Conservation (phyloP, 2,113 vertebrate species). For the Phasianus colchicus region DNA sequence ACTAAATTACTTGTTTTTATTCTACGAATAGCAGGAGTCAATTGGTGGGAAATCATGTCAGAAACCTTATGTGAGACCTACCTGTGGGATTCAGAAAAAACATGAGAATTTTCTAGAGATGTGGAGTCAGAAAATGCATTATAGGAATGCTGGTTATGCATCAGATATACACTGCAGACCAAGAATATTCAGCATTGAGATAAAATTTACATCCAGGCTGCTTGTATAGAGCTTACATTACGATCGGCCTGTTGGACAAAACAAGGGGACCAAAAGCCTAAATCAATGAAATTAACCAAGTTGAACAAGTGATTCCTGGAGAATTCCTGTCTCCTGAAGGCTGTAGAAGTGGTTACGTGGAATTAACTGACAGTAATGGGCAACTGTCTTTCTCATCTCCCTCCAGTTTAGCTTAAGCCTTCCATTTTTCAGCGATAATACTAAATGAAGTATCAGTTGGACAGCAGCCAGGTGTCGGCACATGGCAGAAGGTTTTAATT, state of each 20-base stretch:
- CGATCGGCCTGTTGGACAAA: neutral
- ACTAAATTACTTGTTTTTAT: neutral
- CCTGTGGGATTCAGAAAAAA: rapidly evolving
- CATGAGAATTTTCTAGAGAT: no score
- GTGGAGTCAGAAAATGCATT: neutral
- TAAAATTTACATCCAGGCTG: neutral
- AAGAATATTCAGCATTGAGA: neutral
- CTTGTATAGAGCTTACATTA: neutral
- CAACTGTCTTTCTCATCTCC: neutral
- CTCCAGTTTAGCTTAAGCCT: neutral
- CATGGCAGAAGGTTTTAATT: constrained; percentile 66
- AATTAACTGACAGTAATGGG: neutral
- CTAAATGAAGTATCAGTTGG: constrained; percentile 35
- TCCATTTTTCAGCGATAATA: constrained; percentile 16
- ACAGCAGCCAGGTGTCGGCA: constrained; percentile 60
- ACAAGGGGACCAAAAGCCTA: neutral
- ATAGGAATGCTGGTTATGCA: neutral
- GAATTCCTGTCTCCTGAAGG: neutral
- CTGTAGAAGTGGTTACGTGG: neutral
- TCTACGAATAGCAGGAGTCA: neutral
- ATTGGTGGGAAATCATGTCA: neutral
- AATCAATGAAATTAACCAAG: neutral
- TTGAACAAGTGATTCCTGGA: neutral
- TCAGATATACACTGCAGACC: neutral
- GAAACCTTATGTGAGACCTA: neutral